These are phyloP conservation scores for Lepisosteus osseus DNA, from an alignment of 2,113 vertebrate species.

Conservation along the genomic window DNA sequence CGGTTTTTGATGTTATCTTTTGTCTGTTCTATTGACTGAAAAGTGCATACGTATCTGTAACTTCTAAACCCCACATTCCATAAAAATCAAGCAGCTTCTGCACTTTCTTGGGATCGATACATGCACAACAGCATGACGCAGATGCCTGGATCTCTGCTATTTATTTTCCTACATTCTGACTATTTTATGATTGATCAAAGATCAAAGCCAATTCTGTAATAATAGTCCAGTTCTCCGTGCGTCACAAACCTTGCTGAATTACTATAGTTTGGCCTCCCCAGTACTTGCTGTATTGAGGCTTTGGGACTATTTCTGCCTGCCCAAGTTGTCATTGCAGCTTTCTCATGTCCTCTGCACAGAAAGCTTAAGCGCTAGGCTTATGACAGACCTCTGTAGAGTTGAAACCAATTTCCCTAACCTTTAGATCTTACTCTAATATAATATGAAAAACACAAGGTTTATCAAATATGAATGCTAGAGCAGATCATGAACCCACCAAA, in stretches of 20 bases:
- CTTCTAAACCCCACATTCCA: slow-evolving; percentile 37
- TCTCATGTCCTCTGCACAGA: slow-evolving; percentile 50
- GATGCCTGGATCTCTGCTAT: slow-evolving; percentile 51
- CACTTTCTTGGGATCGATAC: slow-evolving; percentile 23
- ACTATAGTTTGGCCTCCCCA: slow-evolving; percentile 32
- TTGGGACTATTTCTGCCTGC: slow-evolving; percentile 66
- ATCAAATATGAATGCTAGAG: slow-evolving; percentile 66
- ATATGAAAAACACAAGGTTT: slow-evolving; percentile 67
- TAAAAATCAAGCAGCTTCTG: slow-evolving; percentile 46
- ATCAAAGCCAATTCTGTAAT: neutral
- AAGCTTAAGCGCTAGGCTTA: slow-evolving; percentile 51
- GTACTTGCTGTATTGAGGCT: slow-evolving; percentile 64
- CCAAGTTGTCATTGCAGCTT: slow-evolving; percentile 72
- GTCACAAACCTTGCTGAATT: neutral
- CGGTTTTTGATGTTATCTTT: slow-evolving; percentile 43
- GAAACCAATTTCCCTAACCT: slow-evolving; percentile 57
- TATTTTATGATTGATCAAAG: slow-evolving; percentile 25
- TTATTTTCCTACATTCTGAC: slow-evolving; percentile 15
- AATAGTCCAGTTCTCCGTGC: neutral
- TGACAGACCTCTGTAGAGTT: slow-evolving; percentile 62
- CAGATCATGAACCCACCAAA: slow-evolving; percentile 69
- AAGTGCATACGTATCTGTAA: slow-evolving; percentile 12
- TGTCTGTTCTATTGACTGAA: slow-evolving; percentile 53
- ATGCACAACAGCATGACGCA: slow-evolving; percentile 51
- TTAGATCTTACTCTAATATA: slow-evolving; percentile 58